Conservation (phyloP, 2,888 invertebrate species). For the Zaprionus obscuricornis region DNA sequence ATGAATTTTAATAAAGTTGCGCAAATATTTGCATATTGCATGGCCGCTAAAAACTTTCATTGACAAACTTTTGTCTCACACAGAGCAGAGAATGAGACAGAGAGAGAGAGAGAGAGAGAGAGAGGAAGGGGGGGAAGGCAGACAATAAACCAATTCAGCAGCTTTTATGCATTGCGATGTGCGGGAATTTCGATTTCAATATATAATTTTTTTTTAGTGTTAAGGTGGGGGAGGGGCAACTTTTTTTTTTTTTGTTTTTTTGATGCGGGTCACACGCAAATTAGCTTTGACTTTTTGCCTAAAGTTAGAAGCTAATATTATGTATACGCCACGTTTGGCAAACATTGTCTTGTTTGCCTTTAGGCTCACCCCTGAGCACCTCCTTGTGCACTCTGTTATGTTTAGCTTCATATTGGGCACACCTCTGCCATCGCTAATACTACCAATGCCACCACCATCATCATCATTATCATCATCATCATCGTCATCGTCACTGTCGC, state of each 20-base stretch:
- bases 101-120: too few relatives aligned
- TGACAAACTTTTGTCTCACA: slow-evolving; percentile 56
- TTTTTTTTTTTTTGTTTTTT: slow-evolving; percentile 29
- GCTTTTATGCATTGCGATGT: slow-evolving; percentile 47
- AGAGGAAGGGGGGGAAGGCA: too few relatives aligned
- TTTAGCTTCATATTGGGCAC: too few relatives aligned
- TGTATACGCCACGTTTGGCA: slow-evolving; percentile 54
- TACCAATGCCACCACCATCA: too few relatives aligned
- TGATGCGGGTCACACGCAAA: slow-evolving; percentile 73
- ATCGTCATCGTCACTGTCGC: too few relatives aligned
- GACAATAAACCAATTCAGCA: slow-evolving; percentile 71
- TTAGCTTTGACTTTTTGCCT: slow-evolving; percentile 61
- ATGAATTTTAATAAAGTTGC: slow-evolving; percentile 77
- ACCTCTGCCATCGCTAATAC: background rate
- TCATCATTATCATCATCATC: too few relatives aligned
- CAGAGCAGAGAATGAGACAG: slow-evolving; percentile 4
- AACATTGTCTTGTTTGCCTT: slow-evolving; percentile 51
- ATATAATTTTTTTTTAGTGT: background rate
- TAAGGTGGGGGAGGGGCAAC: background rate
- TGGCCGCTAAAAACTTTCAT: slow-evolving; percentile 70
- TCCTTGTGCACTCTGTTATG: background rate
- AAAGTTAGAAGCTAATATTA: slow-evolving; percentile 65
- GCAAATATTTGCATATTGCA: slow-evolving; percentile 76
- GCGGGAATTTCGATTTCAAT: slow-evolving; percentile 54
- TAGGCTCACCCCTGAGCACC: slow-evolving; percentile 1